phyloP scores from a whole-genome alignment of 2,113 vertebrate genomes.

The Ascaphus truei region DNA sequence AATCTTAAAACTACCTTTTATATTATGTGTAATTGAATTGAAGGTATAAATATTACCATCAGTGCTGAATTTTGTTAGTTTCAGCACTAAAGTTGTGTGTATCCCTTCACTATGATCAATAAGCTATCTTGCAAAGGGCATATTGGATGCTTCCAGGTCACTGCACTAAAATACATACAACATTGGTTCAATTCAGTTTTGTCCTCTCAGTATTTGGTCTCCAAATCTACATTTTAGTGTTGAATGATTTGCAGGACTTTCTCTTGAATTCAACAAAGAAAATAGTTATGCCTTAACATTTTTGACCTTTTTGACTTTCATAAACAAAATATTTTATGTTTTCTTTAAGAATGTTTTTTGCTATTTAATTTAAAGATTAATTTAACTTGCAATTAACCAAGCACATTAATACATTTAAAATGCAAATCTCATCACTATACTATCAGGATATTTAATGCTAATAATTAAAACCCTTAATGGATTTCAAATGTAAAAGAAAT shows the following conservation, averaged over 20 bases:
- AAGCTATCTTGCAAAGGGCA: slow-evolving; percentile 37
- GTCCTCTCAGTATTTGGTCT: slow-evolving; percentile 17
- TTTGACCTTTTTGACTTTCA: slow-evolving; percentile 4
- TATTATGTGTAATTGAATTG: background rate
- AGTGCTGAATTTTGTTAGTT: slow-evolving; percentile 20
- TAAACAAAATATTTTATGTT: background rate
- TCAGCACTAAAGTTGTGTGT: slow-evolving; percentile 22
- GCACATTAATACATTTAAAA: background rate
- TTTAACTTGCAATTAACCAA: background rate
- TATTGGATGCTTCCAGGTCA: slow-evolving; percentile 35
- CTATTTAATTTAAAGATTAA: slow-evolving; percentile 24
- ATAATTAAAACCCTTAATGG: slow-evolving; percentile 52
- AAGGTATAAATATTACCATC: background rate
- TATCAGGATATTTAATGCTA: slow-evolving; percentile 37
- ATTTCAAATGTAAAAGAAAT: slow-evolving; percentile 45
- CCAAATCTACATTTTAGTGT: background rate
- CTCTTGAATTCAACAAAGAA: background rate
- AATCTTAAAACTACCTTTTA: background rate
- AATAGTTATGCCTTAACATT: background rate
- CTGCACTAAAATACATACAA: background rate
- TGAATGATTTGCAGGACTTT: background rate
- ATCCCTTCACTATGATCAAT: slow-evolving; percentile 35
- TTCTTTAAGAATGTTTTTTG: slow-evolving; percentile 36
- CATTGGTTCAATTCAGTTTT: background rate
- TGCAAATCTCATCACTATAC: background rate